These are phyloP conservation scores for Simalia tracyae DNA, from an alignment of 2,797 vertebrate species.

Conservation along the genomic window DNA sequence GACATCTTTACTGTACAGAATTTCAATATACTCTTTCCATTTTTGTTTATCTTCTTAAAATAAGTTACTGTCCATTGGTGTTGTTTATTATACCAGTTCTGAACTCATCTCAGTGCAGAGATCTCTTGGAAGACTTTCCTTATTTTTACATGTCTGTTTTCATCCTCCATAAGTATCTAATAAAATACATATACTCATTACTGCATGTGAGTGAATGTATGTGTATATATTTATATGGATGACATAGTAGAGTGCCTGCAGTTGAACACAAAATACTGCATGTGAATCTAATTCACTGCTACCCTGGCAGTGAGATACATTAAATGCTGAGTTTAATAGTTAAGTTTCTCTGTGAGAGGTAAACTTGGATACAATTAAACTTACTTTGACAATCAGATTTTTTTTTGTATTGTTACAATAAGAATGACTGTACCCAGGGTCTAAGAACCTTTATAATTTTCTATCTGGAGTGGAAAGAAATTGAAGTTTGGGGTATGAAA, in stretches of 20 bases:
- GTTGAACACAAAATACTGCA: not conserved
- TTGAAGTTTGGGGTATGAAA: not conserved
- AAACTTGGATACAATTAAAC: not conserved
- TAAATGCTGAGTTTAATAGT: not conserved
- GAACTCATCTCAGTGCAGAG: not conserved
- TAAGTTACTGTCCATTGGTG: no score
- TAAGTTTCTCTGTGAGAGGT: not conserved
- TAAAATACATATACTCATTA: not conserved
- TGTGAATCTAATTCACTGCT: not conserved
- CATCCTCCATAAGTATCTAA: not conserved
- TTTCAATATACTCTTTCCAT: not conserved
- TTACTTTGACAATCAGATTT: not conserved
- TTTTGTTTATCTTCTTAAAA: no score
- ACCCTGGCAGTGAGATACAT: not conserved
- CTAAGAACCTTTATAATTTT: not conserved
- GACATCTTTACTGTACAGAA: not conserved
- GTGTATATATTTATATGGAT: not conserved
- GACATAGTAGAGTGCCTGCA: not conserved
- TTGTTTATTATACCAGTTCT: not conserved
- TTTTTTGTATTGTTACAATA: not conserved
- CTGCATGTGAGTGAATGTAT: not conserved
- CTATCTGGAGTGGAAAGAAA: not conserved
- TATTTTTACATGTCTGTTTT: not conserved
- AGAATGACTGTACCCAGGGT: not conserved
- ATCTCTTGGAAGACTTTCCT: not conserved